Conservation (phyloP, 2,113 vertebrate species). For the Cynocephalus volans region DNA sequence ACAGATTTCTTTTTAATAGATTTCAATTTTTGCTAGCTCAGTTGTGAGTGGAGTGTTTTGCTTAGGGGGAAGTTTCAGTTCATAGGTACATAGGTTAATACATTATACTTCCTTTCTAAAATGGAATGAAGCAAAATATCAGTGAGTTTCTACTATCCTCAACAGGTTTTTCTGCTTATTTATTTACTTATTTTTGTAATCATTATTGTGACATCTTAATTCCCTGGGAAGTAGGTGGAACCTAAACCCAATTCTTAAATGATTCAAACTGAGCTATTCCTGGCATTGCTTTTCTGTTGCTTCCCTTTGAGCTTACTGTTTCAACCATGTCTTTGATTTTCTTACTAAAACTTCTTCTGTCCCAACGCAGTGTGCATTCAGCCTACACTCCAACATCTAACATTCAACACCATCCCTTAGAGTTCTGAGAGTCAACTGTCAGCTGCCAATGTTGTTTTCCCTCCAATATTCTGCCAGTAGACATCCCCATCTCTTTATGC, state of each 20-base stretch:
- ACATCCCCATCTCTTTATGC: not conserved
- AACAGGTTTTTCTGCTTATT: not conserved
- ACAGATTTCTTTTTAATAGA: not conserved
- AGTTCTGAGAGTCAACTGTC: constrained; percentile 4
- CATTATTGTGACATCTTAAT: not conserved
- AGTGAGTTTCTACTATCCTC: not conserved
- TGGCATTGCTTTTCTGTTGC: not conserved
- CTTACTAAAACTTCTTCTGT: not conserved
- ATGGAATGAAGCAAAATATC: constrained; percentile 16
- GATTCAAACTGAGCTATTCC: not conserved
- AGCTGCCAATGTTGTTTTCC: not conserved
- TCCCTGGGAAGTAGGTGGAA: not conserved
- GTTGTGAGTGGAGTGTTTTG: not conserved
- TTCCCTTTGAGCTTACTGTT: not conserved
- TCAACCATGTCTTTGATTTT: not conserved
- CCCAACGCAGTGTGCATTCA: not conserved
- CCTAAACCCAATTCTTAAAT: not conserved
- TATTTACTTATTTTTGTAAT: not conserved
- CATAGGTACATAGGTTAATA: not conserved
- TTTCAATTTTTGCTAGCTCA: constrained; percentile 12
- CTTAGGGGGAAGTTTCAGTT: not conserved
- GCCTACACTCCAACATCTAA: not conserved
- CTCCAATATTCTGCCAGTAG: not conserved
- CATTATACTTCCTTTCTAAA: not conserved
- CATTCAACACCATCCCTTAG: not conserved